A percentile compares a stretch with the other conserved stretches of the same genome.
Evolutionary conservation across 2,888 invertebrate species (phyloP).

Genomic region (Stramonita haemastoma): DNA sequence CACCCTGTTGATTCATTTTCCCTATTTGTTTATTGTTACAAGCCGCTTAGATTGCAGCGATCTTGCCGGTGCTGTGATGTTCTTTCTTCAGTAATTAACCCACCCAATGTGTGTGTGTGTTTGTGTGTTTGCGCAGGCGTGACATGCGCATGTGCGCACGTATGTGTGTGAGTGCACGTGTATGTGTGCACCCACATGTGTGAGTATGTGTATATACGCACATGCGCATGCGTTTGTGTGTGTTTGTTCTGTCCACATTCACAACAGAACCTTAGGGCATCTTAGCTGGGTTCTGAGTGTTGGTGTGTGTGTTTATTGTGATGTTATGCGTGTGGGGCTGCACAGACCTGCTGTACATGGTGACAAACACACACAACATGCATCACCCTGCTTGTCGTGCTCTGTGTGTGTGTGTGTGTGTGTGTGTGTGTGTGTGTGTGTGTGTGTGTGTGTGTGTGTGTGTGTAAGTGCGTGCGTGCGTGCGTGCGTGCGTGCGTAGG

Average conservation of each 20-base stretch:
- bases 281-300: neutral
- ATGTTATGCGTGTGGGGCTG: neutral
- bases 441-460: constrained; percentile 14
- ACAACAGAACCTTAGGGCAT: too few species aligned
- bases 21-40: too few species aligned
- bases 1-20: too few species aligned
- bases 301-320: neutral
- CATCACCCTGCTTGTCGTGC: too few species aligned
- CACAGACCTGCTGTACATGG: neutral
- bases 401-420: neutral
- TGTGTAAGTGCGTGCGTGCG: neutral
- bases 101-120: neutral
- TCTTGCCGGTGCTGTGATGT: too few species aligned
- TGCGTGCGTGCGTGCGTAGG: neutral
- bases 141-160: neutral
- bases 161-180: neutral
- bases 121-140: neutral
- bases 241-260: neutral
- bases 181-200: neutral
- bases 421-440: neutral
- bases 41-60: too few species aligned
- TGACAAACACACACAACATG: neutral
- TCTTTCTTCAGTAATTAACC: too few species aligned
- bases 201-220: neutral
- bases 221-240: neutral